These are phyloP conservation scores for Solenodon paradoxus DNA, from an alignment of 2,113 vertebrate species.

Conservation along the genomic window DNA sequence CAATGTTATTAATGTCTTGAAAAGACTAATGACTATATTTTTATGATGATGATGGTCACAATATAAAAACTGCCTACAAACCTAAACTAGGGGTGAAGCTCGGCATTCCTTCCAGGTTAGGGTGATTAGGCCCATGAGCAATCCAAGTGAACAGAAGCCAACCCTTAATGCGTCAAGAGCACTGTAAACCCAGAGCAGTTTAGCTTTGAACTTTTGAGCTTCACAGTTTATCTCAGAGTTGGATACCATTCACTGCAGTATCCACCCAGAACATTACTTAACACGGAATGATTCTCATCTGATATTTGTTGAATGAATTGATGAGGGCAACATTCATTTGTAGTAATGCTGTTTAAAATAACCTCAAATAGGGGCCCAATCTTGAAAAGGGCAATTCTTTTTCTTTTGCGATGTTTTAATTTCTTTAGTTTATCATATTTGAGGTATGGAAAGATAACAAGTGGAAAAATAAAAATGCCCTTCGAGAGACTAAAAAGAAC, in stretches of 20 bases:
- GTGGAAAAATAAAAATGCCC: not conserved
- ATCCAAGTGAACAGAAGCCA: not conserved
- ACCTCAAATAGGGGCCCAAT: not conserved
- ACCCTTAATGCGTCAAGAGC: not conserved
- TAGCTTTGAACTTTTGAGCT: not conserved
- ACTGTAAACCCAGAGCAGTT: not conserved
- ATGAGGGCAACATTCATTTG: not conserved
- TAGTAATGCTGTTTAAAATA: not conserved
- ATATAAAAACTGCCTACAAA: not conserved
- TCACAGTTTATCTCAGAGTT: not conserved
- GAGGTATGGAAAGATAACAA: not conserved
- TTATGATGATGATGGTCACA: not conserved
- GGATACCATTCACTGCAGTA: not conserved
- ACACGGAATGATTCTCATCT: not conserved
- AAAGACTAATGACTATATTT: not conserved
- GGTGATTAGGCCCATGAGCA: not conserved
- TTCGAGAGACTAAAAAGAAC: not conserved
- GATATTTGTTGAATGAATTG: not conserved
- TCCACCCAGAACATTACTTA: not conserved
- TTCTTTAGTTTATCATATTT: not conserved
- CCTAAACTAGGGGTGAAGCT: not conserved
- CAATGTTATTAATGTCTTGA: slow-evolving; percentile 36
- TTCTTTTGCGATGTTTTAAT: not conserved
- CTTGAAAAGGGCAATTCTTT: not conserved
- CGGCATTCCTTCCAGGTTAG: not conserved